Evolutionary conservation across 1,140 invertebrate species (phyloP).

Genomic region (Polypedilum pembai): DNA sequence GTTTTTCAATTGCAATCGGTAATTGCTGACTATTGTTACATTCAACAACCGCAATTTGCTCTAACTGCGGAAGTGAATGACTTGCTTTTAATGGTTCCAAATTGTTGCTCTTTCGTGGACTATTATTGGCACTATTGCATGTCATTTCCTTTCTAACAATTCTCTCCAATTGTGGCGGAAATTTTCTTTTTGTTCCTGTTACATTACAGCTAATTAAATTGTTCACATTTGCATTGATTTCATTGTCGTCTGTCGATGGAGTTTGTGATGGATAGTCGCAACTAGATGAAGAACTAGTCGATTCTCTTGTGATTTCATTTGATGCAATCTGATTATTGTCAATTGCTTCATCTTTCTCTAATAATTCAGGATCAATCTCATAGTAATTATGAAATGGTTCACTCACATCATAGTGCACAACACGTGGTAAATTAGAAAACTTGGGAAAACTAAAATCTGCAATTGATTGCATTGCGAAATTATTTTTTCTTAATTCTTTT

Average conservation of each 20-base stretch:
- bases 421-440: background rate
- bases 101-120: background rate
- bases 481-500: conserved; percentile 35
- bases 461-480: background rate
- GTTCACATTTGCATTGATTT: background rate
- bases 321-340: background rate
- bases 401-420: background rate
- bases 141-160: conserved; percentile 14
- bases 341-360: conserved; percentile 20
- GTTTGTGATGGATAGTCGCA: conserved; percentile 14
- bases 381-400: background rate
- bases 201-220: conserved; percentile 3
- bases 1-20: background rate
- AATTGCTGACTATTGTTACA: conserved; percentile 5
- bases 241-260: conserved; percentile 3
- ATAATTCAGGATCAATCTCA: conserved; percentile 14
- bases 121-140: background rate
- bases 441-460: conserved; percentile 9
- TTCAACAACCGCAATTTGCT: background rate
- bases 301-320: background rate
- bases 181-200: background rate
- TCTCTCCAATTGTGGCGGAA: background rate
- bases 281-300: conserved; percentile 9
- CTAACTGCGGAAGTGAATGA: conserved; percentile 22
- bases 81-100: conserved; percentile 25